Evolutionary conservation across 2,113 vertebrate genomes (phyloP), one percentile per base, ranked within the genome.

Genomic region (Circaetus gallicus): DNA sequence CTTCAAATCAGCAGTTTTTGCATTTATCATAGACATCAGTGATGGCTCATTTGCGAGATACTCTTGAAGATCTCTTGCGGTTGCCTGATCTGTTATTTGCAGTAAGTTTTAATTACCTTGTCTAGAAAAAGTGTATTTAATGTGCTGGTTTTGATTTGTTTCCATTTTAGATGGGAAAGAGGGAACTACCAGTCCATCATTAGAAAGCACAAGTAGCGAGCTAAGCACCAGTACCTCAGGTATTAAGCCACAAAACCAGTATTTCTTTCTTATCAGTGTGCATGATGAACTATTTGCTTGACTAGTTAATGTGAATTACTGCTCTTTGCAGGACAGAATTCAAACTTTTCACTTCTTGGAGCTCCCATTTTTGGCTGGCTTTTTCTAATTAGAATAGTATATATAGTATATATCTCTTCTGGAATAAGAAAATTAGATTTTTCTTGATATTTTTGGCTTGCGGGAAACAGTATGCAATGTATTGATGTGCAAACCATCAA

Each of bases 191-290:
- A 96, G 95, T 40, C 82, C 97, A 22, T 98, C 98, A 3, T 32
- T 97, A 40, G 99, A 99, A 94, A 98, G 98, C 81, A 98, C 97
- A 50, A 99, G 98, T 20, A 98, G 98, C 20, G 99, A 99, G 61
- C 96, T 98, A 76, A 99, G 99, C 98, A 98, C 98, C 38, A 99
- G 98, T 58, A 97, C 99, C 50, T 99, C 99, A 98, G 99, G 99
- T 99, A 98, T 80, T 78, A 40, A 83, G 50, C 32, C 19, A 65
- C 29, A 47, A 31, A 72, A 76, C 25, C 73, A 24, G 7, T 52
- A 36, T 90, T 94, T 81, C 36, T 80, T 73, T 86, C 58, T 72
- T 94, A 34, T 61, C 34, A 21, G 17, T 58, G 43, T 61, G 12
- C 32, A 13, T 38, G 43, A 45, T 53, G 31, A 67, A 82, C n/a